A percentile compares a stretch with the other conserved stretches of the same genome.
Evolutionary conservation across 2,113 vertebrate species (phyloP).

Genomic region (Phocoena phocoena): DNA sequence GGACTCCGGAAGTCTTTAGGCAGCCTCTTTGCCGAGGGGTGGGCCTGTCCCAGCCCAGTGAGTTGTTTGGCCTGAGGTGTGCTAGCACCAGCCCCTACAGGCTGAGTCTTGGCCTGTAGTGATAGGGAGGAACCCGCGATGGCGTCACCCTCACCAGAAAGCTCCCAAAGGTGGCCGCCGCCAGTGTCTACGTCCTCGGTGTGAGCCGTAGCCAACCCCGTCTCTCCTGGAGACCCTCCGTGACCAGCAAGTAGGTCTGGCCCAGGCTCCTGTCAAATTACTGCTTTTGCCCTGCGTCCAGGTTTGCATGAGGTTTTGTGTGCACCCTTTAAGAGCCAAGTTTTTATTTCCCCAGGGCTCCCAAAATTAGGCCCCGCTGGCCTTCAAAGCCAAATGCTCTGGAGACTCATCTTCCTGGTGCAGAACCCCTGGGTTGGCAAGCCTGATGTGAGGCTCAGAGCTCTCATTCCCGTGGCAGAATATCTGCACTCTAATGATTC

Average conservation of each 20-base stretch:
- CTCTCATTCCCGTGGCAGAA: neutral
- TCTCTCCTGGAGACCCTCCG: neutral
- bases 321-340: neutral
- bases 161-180: rapidly evolving
- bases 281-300: neutral
- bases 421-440: neutral
- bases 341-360: neutral
- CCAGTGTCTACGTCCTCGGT: neutral
- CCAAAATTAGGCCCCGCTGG: neutral
- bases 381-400: neutral
- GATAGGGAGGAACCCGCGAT: neutral
- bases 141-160: neutral
- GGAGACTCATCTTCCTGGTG: neutral
- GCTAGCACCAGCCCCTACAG: neutral
- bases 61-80: neutral
- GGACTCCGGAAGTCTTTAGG: too few relatives aligned
- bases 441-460: neutral
- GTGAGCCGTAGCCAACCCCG: rapidly evolving
- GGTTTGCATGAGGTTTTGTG: neutral
- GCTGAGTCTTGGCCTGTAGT: neutral
- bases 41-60: neutral
- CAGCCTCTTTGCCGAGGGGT: neutral
- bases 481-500: neutral
- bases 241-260: neutral
- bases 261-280: neutral